Conservation (phyloP, 2,113 vertebrate genomes). For the Cyprinodon tularosa region DNA sequence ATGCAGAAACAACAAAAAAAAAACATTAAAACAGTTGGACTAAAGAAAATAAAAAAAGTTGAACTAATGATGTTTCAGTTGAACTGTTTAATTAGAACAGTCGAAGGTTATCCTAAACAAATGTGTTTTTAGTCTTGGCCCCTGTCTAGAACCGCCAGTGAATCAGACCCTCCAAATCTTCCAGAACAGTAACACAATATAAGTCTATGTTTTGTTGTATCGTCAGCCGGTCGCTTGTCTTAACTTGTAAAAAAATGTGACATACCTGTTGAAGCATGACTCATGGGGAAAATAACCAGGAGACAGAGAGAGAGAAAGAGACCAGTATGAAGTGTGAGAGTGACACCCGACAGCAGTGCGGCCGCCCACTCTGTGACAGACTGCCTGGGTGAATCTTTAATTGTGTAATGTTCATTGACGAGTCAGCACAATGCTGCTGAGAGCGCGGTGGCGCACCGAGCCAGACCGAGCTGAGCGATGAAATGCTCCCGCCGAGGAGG, state of each 20-base stretch:
- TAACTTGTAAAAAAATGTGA: background rate
- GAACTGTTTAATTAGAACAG: too few relatives aligned
- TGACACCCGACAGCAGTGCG: constrained; percentile 58
- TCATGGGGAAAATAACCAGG: constrained; percentile 9
- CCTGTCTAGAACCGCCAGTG: too few relatives aligned
- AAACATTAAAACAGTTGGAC: too few relatives aligned
- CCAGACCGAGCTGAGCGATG: constrained; percentile 61
- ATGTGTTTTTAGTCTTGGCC: too few relatives aligned
- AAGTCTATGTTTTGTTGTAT: background rate
- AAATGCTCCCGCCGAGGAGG: constrained; percentile 70
- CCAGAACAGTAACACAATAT: background rate
- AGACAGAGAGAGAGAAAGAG: background rate
- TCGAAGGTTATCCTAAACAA: too few relatives aligned
- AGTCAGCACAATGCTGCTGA: constrained; percentile 72
- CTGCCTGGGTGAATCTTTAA: constrained; percentile 60
- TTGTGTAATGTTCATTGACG: constrained; percentile 67
- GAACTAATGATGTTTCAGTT: too few relatives aligned
- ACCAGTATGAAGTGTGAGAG: constrained; percentile 42
- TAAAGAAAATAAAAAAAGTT: too few relatives aligned
- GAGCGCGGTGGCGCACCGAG: constrained; percentile 59
- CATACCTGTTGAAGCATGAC: constrained; percentile 15
- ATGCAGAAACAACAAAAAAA: too few relatives aligned
- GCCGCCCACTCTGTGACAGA: constrained; percentile 71
- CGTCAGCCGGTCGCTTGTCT: background rate
- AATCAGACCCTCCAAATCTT: background rate